Evolutionary conservation across 2,113 vertebrate genomes (phyloP).

Genomic region (Arvicanthis niloticus): DNA sequence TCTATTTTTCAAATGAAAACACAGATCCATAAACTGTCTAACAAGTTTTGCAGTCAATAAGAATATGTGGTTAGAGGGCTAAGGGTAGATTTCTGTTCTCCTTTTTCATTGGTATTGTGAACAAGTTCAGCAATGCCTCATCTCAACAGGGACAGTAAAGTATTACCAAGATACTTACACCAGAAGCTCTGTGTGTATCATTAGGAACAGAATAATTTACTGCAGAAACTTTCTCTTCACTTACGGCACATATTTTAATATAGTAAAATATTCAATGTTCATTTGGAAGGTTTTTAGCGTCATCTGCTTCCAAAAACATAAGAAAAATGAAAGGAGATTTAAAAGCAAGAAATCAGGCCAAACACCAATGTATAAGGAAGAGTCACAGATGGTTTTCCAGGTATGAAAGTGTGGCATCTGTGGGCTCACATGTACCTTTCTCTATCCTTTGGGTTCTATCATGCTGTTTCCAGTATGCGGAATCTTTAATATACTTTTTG

Average conservation of each 20-base stretch:
- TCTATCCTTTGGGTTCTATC: neutral
- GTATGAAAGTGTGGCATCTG: neutral
- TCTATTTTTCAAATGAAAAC: neutral
- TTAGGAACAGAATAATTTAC: neutral
- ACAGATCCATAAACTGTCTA: neutral
- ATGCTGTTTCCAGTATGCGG: neutral
- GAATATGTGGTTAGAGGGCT: neutral
- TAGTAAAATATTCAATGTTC: neutral
- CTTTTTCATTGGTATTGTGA: neutral
- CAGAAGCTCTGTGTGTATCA: neutral
- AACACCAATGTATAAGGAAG: neutral
- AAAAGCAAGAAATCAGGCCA: neutral
- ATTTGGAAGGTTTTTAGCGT: conserved; percentile 7
- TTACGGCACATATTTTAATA: neutral
- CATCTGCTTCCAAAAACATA: neutral
- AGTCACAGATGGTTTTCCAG: neutral
- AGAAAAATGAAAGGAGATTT: neutral
- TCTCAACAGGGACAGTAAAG: neutral
- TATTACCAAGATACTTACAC: neutral
- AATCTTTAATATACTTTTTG: neutral
- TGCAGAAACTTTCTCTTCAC: neutral
- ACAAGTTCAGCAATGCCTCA: neutral
- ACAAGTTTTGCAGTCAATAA: neutral
- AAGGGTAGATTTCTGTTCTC: no score
- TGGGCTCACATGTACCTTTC: neutral